Percentiles rank a stretch among this genome's conserved stretches.
Conservation (phyloP, 2,888 invertebrate genomes). For the Drosophila suboccidentalis region DNA sequence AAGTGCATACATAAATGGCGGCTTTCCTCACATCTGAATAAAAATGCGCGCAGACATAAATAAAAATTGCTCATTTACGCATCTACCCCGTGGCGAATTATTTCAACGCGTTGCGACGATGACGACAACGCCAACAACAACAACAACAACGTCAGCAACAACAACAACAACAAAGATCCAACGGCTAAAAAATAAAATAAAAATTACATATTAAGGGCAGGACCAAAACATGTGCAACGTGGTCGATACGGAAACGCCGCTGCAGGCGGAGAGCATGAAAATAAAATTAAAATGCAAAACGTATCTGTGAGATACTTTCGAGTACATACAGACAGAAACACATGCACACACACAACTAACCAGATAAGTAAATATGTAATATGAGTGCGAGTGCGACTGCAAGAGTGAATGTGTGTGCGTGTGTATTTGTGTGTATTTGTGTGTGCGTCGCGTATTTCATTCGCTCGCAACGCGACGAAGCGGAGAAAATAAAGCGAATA, state of each 20-base stretch:
- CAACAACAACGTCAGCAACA: not conserved
- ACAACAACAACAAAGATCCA: conserved; percentile 24
- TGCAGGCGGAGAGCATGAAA: conserved; percentile 69
- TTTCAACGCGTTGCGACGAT: conserved; percentile 64
- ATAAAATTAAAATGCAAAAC: conserved; percentile 79
- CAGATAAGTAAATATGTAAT: conserved; percentile 24
- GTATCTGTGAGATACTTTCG: conserved; percentile 65
- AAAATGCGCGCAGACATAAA: conserved; percentile 58
- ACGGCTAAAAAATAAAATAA: conserved; percentile 31
- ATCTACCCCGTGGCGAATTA: conserved; percentile 76
- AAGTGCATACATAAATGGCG: conserved; percentile 41
- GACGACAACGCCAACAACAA: conserved; percentile 26
- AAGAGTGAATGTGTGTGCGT: conserved; percentile 18
- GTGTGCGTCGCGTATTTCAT: conserved; percentile 70
- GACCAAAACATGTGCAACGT: conserved; percentile 65
- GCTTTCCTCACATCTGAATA: conserved; percentile 49
- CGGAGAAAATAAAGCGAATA: conserved; percentile 81
- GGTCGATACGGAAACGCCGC: conserved; percentile 57
- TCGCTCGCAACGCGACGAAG: conserved; percentile 79
- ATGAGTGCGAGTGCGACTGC: conserved; percentile 34
- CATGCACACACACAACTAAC: conserved; percentile 6
- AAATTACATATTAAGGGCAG: conserved; percentile 53
- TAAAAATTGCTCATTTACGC: conserved; percentile 77
- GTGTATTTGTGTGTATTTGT: conserved; percentile 21
- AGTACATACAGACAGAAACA: conserved; percentile 15